Percentiles rank a stretch among this genome's conserved stretches.
These are phyloP conservation scores for Melipona beecheii DNA, from an alignment of 2,888 invertebrate species.

Conservation along the genomic window DNA sequence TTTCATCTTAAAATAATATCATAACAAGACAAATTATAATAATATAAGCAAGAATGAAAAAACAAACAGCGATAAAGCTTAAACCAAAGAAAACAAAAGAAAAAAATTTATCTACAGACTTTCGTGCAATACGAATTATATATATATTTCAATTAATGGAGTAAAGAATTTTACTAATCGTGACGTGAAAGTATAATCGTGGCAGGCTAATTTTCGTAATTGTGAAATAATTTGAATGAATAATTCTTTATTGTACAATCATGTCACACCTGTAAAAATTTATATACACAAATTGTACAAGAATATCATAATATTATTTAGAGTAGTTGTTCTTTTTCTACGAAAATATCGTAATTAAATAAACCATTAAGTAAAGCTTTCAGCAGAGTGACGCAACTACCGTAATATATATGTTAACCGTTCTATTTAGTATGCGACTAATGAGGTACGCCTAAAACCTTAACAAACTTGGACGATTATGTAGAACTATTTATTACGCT, in stretches of 20 bases:
- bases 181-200: neutral
- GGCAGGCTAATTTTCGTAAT: neutral
- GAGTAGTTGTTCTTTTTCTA: neutral
- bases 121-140: conserved; percentile 12
- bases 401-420: conserved; percentile 21
- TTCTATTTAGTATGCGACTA: conserved; percentile 50
- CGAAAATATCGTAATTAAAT: conserved; percentile 5
- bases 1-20: conserved; percentile 39
- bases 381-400: conserved; percentile 37
- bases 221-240: conserved; percentile 13
- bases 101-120: conserved; percentile 32
- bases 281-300: conserved; percentile 47
- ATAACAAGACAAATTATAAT: neutral
- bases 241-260: conserved; percentile 37
- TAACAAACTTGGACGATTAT: conserved; percentile 36
- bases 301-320: conserved; percentile 3
- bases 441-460: conserved; percentile 52
- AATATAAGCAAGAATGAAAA: neutral
- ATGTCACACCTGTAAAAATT: conserved; percentile 24
- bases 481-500: neutral
- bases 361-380: conserved; percentile 42
- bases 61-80: neutral
- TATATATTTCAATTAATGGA: neutral
- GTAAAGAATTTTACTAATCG: neutral
- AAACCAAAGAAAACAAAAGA: neutral